A percentile compares a stretch with the other conserved stretches of the same genome.
Evolutionary conservation across 2,113 vertebrate species (phyloP).

Genomic region (Sebastes fasciatus): DNA sequence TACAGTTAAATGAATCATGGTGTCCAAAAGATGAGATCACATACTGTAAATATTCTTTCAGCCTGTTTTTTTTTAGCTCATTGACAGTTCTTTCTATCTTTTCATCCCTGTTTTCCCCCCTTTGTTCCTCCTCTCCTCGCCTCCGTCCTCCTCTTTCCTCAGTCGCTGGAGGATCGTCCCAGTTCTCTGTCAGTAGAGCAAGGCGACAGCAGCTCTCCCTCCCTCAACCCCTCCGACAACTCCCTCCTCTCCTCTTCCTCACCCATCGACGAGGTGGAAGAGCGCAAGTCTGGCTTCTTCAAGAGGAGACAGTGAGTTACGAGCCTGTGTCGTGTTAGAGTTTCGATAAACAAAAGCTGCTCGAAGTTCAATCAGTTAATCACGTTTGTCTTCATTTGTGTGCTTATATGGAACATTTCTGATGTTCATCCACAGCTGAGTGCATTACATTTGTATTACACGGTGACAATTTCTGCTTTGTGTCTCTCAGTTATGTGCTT

Average conservation of each 20-base stretch:
- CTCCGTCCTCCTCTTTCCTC: not conserved
- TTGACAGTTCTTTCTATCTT: not conserved
- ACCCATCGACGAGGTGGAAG: conserved; percentile 96
- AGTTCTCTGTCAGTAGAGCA: conserved; percentile 97
- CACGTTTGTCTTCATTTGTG: conserved; percentile 20
- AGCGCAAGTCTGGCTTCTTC: conserved; percentile 95
- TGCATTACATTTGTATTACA: conserved; percentile 28
- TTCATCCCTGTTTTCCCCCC: not conserved
- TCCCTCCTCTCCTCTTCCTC: conserved; percentile 98
- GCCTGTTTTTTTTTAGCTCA: not conserved
- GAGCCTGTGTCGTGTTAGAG: not conserved
- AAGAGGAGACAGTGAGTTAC: conserved; percentile 95
- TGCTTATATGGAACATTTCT: conserved; percentile 46
- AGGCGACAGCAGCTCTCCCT: conserved; percentile 97
- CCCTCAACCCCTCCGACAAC: conserved; percentile 97
- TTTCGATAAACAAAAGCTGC: conserved; percentile 38
- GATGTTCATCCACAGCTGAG: conserved; percentile 35
- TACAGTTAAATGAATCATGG: not conserved
- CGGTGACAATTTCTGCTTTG: conserved; percentile 47
- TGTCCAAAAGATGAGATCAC: not conserved
- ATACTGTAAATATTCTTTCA: not conserved
- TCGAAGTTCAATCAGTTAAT: conserved; percentile 28
- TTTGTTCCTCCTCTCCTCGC: not conserved
- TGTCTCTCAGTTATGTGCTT: conserved; percentile 90
- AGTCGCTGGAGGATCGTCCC: conserved; percentile 86